Conservation (phyloP, 2,888 invertebrate species). For the Campoplex nolae region DNA sequence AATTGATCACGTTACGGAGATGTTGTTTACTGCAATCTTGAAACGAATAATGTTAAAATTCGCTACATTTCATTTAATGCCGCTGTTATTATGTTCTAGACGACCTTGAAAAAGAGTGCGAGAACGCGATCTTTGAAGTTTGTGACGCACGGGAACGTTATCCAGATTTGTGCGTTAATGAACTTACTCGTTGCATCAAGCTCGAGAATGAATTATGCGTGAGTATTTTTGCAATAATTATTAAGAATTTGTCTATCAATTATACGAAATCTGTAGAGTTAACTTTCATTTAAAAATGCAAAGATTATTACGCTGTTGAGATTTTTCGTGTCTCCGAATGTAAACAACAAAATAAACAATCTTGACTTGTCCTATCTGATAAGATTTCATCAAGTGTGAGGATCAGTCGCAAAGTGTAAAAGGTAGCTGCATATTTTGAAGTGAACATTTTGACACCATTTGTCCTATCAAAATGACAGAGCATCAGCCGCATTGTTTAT, state of each 20-base stretch:
- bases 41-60: neutral
- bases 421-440: no score
- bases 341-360: neutral
- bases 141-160: conserved; percentile 78
- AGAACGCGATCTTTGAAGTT: conserved; percentile 77
- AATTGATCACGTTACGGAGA: neutral
- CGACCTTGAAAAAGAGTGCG: conserved; percentile 77
- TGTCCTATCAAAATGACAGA: no score
- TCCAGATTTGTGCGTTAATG: conserved; percentile 75
- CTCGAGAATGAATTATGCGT: conserved; percentile 74
- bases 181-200: conserved; percentile 73
- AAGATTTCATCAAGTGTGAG: neutral
- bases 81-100: conserved; percentile 37
- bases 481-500: neutral
- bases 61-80: neutral
- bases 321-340: neutral
- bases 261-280: neutral
- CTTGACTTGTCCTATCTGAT: no score
- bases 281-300: neutral
- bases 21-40: neutral
- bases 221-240: conserved; percentile 36
- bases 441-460: no score
- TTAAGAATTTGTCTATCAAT: neutral
- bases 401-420: no score
- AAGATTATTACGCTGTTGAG: neutral